Evolutionary conservation across 35 echinoderm and acorn worm genomes (phyloP).

Genomic region (Acanthaster planci): DNA sequence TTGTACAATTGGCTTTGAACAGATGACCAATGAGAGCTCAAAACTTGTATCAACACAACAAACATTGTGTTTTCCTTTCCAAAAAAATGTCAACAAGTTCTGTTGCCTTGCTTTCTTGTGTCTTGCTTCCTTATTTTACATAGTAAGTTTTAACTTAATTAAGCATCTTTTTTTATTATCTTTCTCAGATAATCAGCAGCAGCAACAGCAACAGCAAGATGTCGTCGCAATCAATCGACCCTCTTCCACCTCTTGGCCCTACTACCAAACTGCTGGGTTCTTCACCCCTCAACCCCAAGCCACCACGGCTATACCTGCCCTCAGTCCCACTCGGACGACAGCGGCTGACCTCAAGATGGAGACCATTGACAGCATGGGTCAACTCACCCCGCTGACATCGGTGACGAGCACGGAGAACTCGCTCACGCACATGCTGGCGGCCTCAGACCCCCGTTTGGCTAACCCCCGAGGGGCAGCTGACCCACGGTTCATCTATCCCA

Average conservation of each 20-base stretch:
- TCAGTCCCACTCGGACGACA: conserved; percentile 40
- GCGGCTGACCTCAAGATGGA: conserved; percentile 63
- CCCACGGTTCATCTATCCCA: conserved; percentile 79
- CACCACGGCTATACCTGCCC: conserved; percentile 20
- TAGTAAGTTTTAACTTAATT: background rate
- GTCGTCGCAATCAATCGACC: background rate
- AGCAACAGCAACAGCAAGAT: conserved; percentile 27
- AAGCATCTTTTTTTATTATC: conserved; percentile 34
- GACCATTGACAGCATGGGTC: conserved; percentile 32
- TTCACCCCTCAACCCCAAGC: conserved; percentile 61
- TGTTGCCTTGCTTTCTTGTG: too few species aligned
- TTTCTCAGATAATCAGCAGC: conserved; percentile 60
- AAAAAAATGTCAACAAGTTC: too few species aligned
- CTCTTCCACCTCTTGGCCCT: conserved; percentile 47
- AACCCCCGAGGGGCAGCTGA: conserved; percentile 3
- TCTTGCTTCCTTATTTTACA: too few species aligned
- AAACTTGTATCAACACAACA: too few species aligned
- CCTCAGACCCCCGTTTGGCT: background rate
- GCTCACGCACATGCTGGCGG: conserved; percentile 4
- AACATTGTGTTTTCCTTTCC: too few species aligned
- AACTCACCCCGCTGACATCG: conserved; percentile 51
- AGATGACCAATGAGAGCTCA: too few species aligned
- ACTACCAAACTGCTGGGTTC: conserved; percentile 67
- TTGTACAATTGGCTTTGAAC: too few species aligned
- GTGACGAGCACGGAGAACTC: conserved; percentile 48